Evolutionary conservation across 2,888 invertebrate species (phyloP), one percentile per base, ranked within the genome.

Genomic region (Melieria picta): DNA sequence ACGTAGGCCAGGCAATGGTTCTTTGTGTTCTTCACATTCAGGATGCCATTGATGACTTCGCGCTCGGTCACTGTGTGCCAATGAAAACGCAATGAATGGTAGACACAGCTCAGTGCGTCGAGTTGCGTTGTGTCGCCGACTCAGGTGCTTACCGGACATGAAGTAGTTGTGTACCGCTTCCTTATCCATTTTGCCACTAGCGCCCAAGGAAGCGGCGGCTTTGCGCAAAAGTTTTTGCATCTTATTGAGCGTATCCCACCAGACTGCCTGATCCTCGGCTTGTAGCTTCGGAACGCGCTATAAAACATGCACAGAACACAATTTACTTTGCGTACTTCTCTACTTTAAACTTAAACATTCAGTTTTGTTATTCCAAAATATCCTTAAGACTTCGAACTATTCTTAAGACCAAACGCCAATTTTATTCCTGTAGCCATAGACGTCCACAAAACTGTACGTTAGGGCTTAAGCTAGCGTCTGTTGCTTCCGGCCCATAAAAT

Each of bases 131-230:
- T 11, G 13, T 61, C 46, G 7, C 13, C 4, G 46, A 6, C 1
- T 46, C 6, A 43, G 16, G 13, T 61, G 11, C 81, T 86, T 88
- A 97, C 97, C 98, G 72, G 98, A 98, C 98, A 99, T 99, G 83
- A 97, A 98, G 85, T 98, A 99, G 86, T 97, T 98, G 82, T 99
- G 99, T 92, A 95, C 97, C 1, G 93, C 93, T 68, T 98, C 97
- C 78, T 95, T 93, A 80, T 94, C 94, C 83, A 99, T 93, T 86
- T 94, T 94, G 6, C 94, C 95, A 76, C 92, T 89, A 67, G 93
- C 93, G 81, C 91, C 93, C 13, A 98, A 89, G n/a, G 95, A 94
- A 47, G 91, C 91, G 0, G 98, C 93, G 0, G 97, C 96, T 87
- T 97, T 98, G 9, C 98, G 89, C 77, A 99, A 91, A 30, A 98